A percentile compares a stretch with the other conserved stretches of the same genome.
Evolutionary conservation across 2,888 invertebrate genomes (phyloP).

Genomic region (Spilarctia lutea): DNA sequence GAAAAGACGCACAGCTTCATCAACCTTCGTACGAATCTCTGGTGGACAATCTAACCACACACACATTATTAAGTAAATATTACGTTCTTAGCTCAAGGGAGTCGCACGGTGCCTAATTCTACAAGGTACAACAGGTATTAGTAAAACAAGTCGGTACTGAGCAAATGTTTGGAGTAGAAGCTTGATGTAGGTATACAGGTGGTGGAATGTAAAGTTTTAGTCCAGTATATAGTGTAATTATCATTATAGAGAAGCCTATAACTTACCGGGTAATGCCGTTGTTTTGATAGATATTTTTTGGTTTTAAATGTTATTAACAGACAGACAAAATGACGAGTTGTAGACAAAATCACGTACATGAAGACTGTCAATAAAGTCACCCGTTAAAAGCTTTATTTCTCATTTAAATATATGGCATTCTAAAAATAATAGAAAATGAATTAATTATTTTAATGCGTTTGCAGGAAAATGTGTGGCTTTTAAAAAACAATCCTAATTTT

Average conservation of each 20-base stretch:
- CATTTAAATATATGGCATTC: no score
- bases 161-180: constrained; percentile 43
- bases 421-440: no score
- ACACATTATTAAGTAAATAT: constrained; percentile 14
- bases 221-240: constrained; percentile 6
- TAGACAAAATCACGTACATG: no score
- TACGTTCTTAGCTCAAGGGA: constrained; percentile 9
- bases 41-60: constrained; percentile 10
- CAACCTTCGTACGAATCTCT: not conserved
- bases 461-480: not conserved
- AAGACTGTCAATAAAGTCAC: not conserved
- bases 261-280: not conserved
- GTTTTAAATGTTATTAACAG: no score
- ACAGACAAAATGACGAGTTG: no score
- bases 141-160: constrained; percentile 36
- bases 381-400: no score
- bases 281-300: no score
- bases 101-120: constrained; percentile 26
- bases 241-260: constrained; percentile 10
- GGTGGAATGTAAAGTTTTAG: constrained; percentile 16
- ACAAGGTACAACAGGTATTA: constrained; percentile 38
- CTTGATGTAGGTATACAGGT: constrained; percentile 30
- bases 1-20: not conserved
- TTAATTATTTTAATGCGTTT: no score
- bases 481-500: not conserved